Conservation (phyloP, 2,113 vertebrate species). For the Pteronura brasiliensis region DNA sequence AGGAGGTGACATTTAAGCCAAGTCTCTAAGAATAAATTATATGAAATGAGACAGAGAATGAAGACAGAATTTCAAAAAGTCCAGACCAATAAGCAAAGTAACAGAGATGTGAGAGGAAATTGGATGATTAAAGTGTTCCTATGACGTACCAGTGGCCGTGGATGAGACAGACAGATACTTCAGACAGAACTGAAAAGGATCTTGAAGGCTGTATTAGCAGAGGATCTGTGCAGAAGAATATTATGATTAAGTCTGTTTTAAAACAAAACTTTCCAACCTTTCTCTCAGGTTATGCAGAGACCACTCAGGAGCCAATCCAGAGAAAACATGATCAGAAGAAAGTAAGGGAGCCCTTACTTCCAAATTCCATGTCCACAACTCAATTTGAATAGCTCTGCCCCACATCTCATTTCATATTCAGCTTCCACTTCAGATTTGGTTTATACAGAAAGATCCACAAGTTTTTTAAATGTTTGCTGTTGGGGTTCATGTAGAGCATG, state of each 20-base stretch:
- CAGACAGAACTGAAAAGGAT: not conserved
- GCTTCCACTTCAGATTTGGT: not conserved
- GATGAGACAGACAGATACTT: not conserved
- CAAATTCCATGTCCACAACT: not conserved
- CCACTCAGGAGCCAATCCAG: not conserved
- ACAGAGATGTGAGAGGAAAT: not conserved
- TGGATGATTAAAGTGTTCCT: not conserved
- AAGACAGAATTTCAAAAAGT: not conserved
- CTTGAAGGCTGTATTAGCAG: not conserved
- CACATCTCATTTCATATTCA: not conserved
- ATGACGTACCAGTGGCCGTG: not conserved
- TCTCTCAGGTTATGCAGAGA: not conserved
- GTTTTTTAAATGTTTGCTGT: not conserved
- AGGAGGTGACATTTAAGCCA: not conserved
- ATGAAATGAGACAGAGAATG: not conserved
- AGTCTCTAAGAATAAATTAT: slow-evolving; percentile 34
- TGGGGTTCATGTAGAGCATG: too few species aligned
- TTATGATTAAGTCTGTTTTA: not conserved
- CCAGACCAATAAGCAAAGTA: not conserved
- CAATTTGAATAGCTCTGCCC: not conserved
- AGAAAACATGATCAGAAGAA: not conserved
- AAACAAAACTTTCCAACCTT: not conserved
- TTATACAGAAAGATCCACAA: not conserved
- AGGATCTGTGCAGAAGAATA: not conserved
- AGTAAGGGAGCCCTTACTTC: not conserved